Evolutionary conservation across 2,888 invertebrate species (phyloP).

Genomic region (Meteorus colon): DNA sequence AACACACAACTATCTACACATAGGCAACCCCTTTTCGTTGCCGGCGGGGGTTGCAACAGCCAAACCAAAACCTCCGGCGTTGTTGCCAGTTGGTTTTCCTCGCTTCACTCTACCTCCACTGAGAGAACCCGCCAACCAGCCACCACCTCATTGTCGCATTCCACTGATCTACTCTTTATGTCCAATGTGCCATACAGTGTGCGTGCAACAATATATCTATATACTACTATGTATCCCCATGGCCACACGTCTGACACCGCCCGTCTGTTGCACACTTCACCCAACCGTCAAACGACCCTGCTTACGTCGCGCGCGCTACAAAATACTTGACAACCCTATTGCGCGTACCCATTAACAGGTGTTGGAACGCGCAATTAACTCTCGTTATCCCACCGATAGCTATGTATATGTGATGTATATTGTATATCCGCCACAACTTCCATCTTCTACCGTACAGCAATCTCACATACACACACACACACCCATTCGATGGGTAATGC

Average conservation of each 20-base stretch:
- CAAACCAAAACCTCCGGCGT: constrained; percentile 12
- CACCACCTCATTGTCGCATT: background rate
- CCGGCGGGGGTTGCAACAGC: constrained; percentile 12
- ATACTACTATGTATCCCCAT: constrained; percentile 36
- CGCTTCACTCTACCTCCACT: background rate
- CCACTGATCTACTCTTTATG: constrained; percentile 21
- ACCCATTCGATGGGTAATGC: too few relatives aligned
- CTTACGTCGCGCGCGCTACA: constrained; percentile 62
- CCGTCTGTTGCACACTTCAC: constrained; percentile 60
- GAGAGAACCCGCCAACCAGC: constrained; percentile 7
- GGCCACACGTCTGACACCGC: constrained; percentile 59
- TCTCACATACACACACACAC: too few relatives aligned
- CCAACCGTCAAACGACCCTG: constrained; percentile 56
- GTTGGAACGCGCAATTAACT: constrained; percentile 66
- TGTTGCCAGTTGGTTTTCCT: background rate
- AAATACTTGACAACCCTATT: constrained; percentile 66
- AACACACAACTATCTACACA: constrained; percentile 44
- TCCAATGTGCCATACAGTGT: constrained; percentile 1
- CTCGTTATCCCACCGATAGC: constrained; percentile 51
- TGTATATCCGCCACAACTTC: background rate
- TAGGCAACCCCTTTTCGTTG: constrained; percentile 23
- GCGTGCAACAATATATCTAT: background rate
- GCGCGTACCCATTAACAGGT: constrained; percentile 65
- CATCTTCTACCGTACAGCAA: too few relatives aligned
- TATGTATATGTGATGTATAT: constrained; percentile 18